phyloP scores from a whole-genome alignment of 1,140 invertebrate species.

The Popillia japonica region DNA sequence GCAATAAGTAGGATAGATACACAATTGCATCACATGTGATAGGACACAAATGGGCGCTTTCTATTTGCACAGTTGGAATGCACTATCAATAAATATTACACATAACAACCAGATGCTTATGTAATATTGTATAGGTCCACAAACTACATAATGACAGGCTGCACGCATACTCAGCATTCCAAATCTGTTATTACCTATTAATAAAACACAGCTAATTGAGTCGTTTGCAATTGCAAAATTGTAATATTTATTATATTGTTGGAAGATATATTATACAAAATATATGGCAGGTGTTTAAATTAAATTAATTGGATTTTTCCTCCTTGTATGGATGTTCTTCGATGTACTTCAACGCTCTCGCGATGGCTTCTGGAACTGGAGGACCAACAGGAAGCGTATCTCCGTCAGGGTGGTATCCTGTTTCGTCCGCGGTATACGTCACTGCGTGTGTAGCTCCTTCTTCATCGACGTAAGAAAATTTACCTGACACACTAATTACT shows the following conservation, averaged over 20 bases:
- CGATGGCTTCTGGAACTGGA: conserved; percentile 2
- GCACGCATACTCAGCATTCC: too few relatives aligned
- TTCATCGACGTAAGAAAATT: conserved; percentile 65
- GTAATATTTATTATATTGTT: conserved; percentile 4
- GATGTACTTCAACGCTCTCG: conserved; percentile 14
- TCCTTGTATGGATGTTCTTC: not conserved
- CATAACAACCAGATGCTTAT: too few relatives aligned
- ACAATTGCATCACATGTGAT: too few relatives aligned
- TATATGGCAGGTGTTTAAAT: not conserved
- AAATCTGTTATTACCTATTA: too few relatives aligned
- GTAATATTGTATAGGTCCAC: too few relatives aligned
- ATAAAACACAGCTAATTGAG: too few relatives aligned
- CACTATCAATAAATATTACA: too few relatives aligned
- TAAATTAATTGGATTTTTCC: not conserved
- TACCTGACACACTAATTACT: conserved; percentile 65
- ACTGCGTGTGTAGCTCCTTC: conserved; percentile 64
- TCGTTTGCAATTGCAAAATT: not conserved
- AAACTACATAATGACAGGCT: too few relatives aligned
- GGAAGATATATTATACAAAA: not conserved
- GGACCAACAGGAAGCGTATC: conserved; percentile 58
- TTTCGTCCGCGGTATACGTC: conserved; percentile 66
- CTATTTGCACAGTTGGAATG: too few relatives aligned
- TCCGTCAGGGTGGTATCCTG: conserved; percentile 65
- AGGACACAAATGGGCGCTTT: too few relatives aligned
- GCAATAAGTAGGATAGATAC: too few relatives aligned